These are phyloP conservation scores for Percopsis transmontana DNA, from an alignment of 2,113 vertebrate genomes.

Conservation along the genomic window DNA sequence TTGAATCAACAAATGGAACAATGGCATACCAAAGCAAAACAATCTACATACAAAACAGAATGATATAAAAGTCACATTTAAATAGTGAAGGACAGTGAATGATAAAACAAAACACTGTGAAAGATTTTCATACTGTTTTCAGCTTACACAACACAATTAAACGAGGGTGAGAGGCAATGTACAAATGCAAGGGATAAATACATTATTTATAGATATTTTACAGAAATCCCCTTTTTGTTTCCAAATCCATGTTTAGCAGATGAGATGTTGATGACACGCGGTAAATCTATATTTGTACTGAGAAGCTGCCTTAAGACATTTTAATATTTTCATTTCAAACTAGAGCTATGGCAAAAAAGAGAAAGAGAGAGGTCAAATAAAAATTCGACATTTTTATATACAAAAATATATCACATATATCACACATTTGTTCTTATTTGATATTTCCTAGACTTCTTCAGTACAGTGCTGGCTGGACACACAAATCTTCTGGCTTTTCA, in stretches of 20 bases:
- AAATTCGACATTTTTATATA: conserved; percentile 83
- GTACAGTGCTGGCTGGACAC: conserved; percentile 83
- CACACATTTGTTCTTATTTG: conserved; percentile 81
- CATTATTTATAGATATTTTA: conserved; percentile 99
- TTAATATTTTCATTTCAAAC: conserved; percentile 94
- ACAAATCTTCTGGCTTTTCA: conserved; percentile 67
- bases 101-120: conserved; percentile 85
- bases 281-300: conserved; percentile 83
- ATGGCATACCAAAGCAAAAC: conserved; percentile 84
- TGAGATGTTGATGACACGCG: conserved; percentile 87
- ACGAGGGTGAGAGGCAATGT: conserved; percentile 83
- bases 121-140: conserved; percentile 86
- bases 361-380: conserved; percentile 75
- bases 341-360: conserved; percentile 90
- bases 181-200: conserved; percentile 98
- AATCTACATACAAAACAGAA: conserved; percentile 80
- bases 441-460: conserved; percentile 84
- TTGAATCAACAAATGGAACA: conserved; percentile 87
- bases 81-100: conserved; percentile 88
- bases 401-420: conserved; percentile 91
- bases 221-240: conserved; percentile 82
- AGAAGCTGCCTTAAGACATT: conserved; percentile 94
- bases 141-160: conserved; percentile 95
- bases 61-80: conserved; percentile 90
- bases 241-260: conserved; percentile 81